These are phyloP conservation scores for Sinonovacula constricta DNA, from an alignment of 1,140 invertebrate genomes.

Conservation along the genomic window DNA sequence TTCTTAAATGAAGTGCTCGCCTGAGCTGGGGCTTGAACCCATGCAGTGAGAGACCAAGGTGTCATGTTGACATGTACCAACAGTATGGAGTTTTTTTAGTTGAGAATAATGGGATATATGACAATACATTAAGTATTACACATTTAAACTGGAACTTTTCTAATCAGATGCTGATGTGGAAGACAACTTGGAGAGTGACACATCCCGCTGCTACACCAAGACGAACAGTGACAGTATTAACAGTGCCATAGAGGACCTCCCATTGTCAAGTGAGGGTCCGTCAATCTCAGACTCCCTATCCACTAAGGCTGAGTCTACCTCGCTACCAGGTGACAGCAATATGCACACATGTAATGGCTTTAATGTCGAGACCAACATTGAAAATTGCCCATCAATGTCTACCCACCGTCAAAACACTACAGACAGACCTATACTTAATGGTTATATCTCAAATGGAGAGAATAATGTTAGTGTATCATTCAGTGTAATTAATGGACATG, in stretches of 20 bases:
- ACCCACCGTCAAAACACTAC: too few relatives aligned
- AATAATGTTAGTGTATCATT: slow-evolving; percentile 23
- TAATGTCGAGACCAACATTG: slow-evolving; percentile 17
- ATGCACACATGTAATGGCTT: background rate
- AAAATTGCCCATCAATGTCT: slow-evolving; percentile 1
- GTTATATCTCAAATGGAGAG: too few relatives aligned
- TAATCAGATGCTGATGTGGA: slow-evolving; percentile 77
- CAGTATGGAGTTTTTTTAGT: too few relatives aligned
- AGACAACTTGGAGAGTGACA: slow-evolving; percentile 75
- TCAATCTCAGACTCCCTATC: background rate
- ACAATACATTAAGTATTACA: too few relatives aligned
- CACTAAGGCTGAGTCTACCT: slow-evolving; percentile 7
- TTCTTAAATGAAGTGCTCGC: too few relatives aligned
- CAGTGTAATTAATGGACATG: slow-evolving; percentile 29
- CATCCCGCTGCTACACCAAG: slow-evolving; percentile 50
- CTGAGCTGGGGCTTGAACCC: too few relatives aligned
- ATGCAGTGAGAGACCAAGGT: too few relatives aligned
- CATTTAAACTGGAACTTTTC: slow-evolving; percentile 8
- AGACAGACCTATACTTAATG: too few relatives aligned
- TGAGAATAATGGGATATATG: too few relatives aligned
- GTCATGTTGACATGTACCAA: too few relatives aligned
- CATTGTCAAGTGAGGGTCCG: too few relatives aligned
- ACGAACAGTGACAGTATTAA: slow-evolving; percentile 31
- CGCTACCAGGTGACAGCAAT: too few relatives aligned
- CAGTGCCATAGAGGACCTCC: slow-evolving; percentile 16